Evolutionary conservation across 2,797 vertebrate species (phyloP), one percentile per base, ranked within the genome.

Genomic region (Spea hammondii): DNA sequence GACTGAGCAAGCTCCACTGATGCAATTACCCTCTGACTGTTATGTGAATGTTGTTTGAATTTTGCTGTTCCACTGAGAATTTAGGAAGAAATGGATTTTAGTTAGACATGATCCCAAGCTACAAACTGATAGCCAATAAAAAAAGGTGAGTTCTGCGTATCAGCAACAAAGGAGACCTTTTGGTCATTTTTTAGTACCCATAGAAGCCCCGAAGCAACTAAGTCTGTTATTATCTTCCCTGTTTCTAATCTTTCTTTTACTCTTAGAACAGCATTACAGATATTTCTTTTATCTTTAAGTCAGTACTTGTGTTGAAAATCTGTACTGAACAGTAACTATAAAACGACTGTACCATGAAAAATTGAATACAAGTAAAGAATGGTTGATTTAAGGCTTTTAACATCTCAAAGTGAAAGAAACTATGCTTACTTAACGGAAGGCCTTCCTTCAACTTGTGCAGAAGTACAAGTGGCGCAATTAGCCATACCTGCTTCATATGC

Each of bases 11-110:
- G 69, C 79, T 68, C 64, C 74, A 81, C 48, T 53, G 79, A 81
- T 69, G 79, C 69, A 68, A 81, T 81, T 81, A 81, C 74, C 69
- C 74, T 77, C 74, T 72, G 74, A 72, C 70, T 81, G 64, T 53
- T 59, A 72, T 55, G 73, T 72, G 62, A 53, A 62, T n/a, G 59
- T 10, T 46, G 57, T 60, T 65, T 45, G 10, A 59, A 51, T 65
- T 79, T 70, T 75, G 59, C 73, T 76, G 59, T 71, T 77, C 79
- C 74, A 50, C 74, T n/a, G 79, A 77, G 79, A 72, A 68, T n/a
- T 4, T 13, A 46, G 53, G 14, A 45, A 77, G 62, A 72, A 77
- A 67, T 80, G 60, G 54, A 60, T 72, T 72, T 59, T 72, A 17
- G 72, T 55, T 14, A 71, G 67, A 66, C 50, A 50, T 71, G 50